phyloP scores from a whole-genome alignment of 2,797 vertebrate genomes.

The Sternotherus odoratus region DNA sequence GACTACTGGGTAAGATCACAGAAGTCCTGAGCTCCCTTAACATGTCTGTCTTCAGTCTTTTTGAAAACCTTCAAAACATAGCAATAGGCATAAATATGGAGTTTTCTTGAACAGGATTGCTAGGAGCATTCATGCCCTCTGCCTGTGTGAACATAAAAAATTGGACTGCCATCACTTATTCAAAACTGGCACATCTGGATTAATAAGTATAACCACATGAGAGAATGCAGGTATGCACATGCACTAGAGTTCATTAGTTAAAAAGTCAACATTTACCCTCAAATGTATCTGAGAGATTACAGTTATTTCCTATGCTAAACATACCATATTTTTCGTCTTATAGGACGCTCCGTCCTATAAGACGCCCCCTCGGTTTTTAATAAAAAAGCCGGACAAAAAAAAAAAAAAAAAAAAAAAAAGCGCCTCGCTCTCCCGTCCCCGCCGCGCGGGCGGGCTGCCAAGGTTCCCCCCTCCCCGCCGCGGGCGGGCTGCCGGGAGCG shows the following conservation, averaged over 20 bases:
- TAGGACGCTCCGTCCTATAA: too few species aligned
- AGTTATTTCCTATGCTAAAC: not conserved
- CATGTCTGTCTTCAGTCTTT: not conserved
- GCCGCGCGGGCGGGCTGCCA: too few species aligned
- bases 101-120: fast-evolving
- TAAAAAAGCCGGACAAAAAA: too few species aligned
- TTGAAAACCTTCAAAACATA: not conserved
- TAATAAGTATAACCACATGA: not conserved
- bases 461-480: too few species aligned
- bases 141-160: fast-evolving
- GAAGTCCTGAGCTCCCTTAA: not conserved
- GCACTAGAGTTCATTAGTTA: not conserved
- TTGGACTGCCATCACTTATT: not conserved
- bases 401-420: too few species aligned
- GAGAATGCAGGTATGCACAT: not conserved
- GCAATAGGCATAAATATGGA: not conserved
- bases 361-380: too few species aligned
- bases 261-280: not conserved
- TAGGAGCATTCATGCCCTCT: not conserved
- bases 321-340: too few species aligned
- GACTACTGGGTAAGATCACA: not conserved
- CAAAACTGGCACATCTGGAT: not conserved
- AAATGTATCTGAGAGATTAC: not conserved
- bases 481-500: too few species aligned
- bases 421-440: too few species aligned